Evolutionary conservation across 2,888 invertebrate genomes (phyloP), one percentile per base, ranked within the genome.

Genomic region (Oscheius sp.): DNA sequence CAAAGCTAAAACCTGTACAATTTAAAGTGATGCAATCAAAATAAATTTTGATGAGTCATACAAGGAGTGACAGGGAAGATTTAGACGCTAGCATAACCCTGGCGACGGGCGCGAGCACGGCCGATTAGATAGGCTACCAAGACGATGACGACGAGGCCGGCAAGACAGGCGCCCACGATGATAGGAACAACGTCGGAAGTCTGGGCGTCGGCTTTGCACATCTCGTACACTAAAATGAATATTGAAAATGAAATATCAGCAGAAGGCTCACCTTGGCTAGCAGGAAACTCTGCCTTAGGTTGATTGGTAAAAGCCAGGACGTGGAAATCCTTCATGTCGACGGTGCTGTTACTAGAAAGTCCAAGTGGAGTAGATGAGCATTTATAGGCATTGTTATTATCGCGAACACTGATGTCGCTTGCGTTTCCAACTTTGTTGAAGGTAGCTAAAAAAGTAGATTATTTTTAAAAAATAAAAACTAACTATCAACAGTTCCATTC

Each of bases 161-260:
- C 95, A 74, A 99, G 91, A 66, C 95, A 94, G 89, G 94, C 94
- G 18, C 98, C 99, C 77, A 99, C 98, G 25, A 94, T 95, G 88
- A 99, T 96, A 27, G 98, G 98, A 73, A 99, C 96, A 78, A 95
- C 92, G 90, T 97, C 97, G 21, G 83, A 84, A 45, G 88, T 88
- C 58, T 79, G 78, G 49, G 79, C 61, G 76, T 88, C 88, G 43
- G 78, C 66, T 43, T 70, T 70, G 80, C 88, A 88, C 53, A 80
- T 75, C 68, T 88, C 84, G 77, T 77, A 86, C 13, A 75, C 77
- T 82, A 64, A 13, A 78, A 56, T 13, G 21, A 27, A 5, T 16
- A 45, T 45, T 12, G 16, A 16, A 12, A 45, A 45, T 12, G 16
- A 45, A 45, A 45, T 9, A 45, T 45, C 45, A 45, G n/a, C n/a